Evolutionary conservation across 92 coral and sea anemone genomes (phyloP).

Genomic region (Epizoanthus rinbou): DNA sequence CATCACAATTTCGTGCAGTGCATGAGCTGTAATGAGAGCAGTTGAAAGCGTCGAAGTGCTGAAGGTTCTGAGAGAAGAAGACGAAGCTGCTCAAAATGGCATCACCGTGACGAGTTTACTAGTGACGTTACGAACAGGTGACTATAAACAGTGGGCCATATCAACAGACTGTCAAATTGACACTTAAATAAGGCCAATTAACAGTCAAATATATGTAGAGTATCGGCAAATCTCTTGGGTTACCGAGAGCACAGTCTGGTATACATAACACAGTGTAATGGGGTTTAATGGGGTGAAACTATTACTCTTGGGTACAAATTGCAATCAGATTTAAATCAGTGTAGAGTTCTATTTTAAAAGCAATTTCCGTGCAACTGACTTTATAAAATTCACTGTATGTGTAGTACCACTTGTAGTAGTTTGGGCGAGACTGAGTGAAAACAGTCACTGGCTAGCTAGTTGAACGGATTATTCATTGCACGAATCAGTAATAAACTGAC

Average conservation of each 20-base stretch:
- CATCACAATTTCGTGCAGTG: too few species aligned
- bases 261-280: neutral
- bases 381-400: neutral
- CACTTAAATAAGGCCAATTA: neutral
- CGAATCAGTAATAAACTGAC: too few species aligned
- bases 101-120: neutral
- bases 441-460: too few species aligned
- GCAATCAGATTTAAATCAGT: neutral
- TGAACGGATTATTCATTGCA: too few species aligned
- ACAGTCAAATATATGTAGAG: too few species aligned
- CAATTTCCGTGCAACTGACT: conserved; percentile 1
- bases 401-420: neutral
- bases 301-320: neutral
- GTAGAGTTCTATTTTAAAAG: neutral
- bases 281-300: too few species aligned
- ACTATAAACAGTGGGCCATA: neutral
- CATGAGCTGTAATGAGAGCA: too few species aligned
- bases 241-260: neutral
- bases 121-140: conserved; percentile 35
- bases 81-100: neutral
- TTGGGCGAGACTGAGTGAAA: too few species aligned
- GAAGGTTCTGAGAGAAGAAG: neutral
- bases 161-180: neutral
- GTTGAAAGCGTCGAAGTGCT: too few species aligned
- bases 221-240: too few species aligned